These are phyloP conservation scores for Antennarius maculatus DNA, from an alignment of 2,797 vertebrate genomes.

Conservation along the genomic window DNA sequence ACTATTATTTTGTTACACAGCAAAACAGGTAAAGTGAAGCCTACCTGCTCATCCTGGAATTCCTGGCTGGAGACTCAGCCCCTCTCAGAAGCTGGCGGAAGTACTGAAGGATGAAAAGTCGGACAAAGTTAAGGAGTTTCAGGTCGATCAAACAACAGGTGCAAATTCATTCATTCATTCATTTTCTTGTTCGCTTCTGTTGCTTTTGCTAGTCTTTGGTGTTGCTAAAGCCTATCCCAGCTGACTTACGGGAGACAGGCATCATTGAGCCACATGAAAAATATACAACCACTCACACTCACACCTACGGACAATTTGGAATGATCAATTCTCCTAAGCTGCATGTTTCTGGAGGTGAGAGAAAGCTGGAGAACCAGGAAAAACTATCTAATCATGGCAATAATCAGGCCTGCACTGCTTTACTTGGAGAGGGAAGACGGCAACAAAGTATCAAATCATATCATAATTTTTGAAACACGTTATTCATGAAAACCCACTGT, in stretches of 20 bases:
- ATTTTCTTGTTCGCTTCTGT: too few relatives aligned
- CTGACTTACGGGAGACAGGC: too few relatives aligned
- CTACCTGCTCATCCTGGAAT: conserved; percentile 94
- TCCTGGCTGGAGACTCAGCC: conserved; percentile 94
- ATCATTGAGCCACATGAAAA: too few relatives aligned
- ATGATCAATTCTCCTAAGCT: too few relatives aligned
- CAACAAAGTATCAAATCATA: conserved; percentile 16
- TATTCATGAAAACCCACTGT: conserved; percentile 48
- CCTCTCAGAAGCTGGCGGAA: conserved; percentile 95
- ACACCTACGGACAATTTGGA: too few relatives aligned
- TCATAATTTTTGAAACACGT: conserved; percentile 40
- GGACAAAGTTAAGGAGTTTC: neutral
- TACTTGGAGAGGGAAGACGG: conserved; percentile 7
- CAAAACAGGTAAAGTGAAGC: conserved; percentile 15
- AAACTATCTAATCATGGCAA: neutral
- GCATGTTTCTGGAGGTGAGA: too few relatives aligned
- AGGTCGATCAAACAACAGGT: conserved; percentile 3
- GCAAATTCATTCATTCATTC: neutral
- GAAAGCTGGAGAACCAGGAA: too few relatives aligned
- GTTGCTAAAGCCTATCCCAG: too few relatives aligned
- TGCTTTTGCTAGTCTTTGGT: too few relatives aligned
- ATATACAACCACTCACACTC: too few relatives aligned
- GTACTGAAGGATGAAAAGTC: conserved; percentile 80
- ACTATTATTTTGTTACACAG: neutral
- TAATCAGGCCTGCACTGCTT: conserved; percentile 8